Evolutionary conservation across 2,113 vertebrate species (phyloP), one percentile per base, ranked within the genome.

Genomic region (Symphodus melops): DNA sequence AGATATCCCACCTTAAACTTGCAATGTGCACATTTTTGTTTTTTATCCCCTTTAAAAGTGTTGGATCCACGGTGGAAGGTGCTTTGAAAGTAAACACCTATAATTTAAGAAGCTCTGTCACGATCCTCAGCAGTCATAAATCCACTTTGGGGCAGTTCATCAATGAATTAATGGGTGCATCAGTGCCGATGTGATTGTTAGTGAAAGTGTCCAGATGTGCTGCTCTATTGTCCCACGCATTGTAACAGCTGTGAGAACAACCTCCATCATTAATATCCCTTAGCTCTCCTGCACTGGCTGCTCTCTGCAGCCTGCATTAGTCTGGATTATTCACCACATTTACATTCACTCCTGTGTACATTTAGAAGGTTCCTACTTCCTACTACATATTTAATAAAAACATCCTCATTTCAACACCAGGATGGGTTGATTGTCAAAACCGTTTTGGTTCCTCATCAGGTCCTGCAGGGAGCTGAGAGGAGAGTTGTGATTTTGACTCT

Each of bases 391-490:
- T 80, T 60, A 77, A 33, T 85, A 79, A 77, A 71, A 33, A 70
- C 70, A 36, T 37, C 21, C 67, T 60, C 13, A 68, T 76, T 82
- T 81, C 58, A 39, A 36, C 68, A 77, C 42, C 46, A 53, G 28
- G 19, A 25, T 3, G 8, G 3, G 25, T 53, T 68, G 44, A 72
- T 80, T 69, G 61, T 41, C 8, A 19, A 37, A 68, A 78, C 64
- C 75, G 55, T 64, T 73, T 74, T 3, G 9, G 68, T 63, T 72
- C 42, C 53, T 54, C 68, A 3, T 41, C 5, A 0, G 52, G 67
- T 71, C 72, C 82, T 60, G 58, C 19, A 76, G 82, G 72, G 63
- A 72, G 61, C 75, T 72, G 71, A 44, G 57, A 48, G 86, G 74
- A 69, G 58, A 77, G 51, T 21, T 9, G 28, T 58, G 57, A 71